Base-by-base conservation (phyloP, 2,888 invertebrate genomes). In the Phrixothrix hirtus region DNA sequence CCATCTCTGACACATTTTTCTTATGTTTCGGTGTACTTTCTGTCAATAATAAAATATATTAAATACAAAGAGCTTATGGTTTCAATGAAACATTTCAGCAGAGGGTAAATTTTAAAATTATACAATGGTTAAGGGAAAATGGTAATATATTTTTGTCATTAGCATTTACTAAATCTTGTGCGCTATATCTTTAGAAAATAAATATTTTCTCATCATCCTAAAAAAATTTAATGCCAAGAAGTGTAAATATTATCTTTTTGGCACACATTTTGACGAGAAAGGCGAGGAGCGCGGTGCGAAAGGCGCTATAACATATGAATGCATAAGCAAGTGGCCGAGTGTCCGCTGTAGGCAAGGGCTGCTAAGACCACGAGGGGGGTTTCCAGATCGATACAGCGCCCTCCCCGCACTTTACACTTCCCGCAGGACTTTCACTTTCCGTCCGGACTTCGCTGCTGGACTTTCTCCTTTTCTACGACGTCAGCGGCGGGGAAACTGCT, bases 371-470 rank as follows among this genome's bases (percentile, higher is more conserved):
- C 53, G 61, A 61, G 56, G 68, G 67, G 69, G 62, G 65, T 63
- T 63, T 62, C 61, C 59, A 61, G 68, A 75, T 75, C 75, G 75
- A 75, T 75, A 74, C 65, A 71, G 70, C 68, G 57, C 63, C 65
- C 65, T 65, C 55, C 60, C 64, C 67, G 64, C 74, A 73, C 72
- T 75, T 75, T 75, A 75, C 73, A 75, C 75, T 75, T 75, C 75
- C 74, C 75, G 70, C 73, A 76, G 75, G 76, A 76, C 75, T 76
- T 76, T 76, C 76, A 75, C 75, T 76, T 72, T 74, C 72, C 72
- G 68, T 66, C 68, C 67, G 66, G 64, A 68, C 64, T 62, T 58
- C 55, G 62, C 51, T 67, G 66, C 60, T 59, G 62, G 62, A 63
- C 62, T 63, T 63, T 63, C 64, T 63, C 62, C 57, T 55, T 51